Evolutionary conservation across 2,797 vertebrate genomes (phyloP).

Genomic region (Tarsius wallacei): DNA sequence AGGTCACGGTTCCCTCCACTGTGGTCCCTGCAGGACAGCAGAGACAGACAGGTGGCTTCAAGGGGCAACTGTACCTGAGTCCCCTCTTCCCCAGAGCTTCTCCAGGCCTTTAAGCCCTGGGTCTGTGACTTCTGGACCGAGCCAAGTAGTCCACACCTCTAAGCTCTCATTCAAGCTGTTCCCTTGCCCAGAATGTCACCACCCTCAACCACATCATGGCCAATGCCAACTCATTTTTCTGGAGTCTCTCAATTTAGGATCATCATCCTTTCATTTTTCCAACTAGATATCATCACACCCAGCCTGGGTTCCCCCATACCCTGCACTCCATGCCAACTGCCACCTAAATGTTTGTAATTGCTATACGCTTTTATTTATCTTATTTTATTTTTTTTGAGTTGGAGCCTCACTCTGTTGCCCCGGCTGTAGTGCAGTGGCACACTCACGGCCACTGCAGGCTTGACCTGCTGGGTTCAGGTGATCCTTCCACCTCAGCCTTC

Average conservation of each 20-base stretch:
- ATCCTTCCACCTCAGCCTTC: no score
- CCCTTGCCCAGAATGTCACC: neutral
- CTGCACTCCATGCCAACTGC: neutral
- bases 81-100: neutral
- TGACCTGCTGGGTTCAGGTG: no score
- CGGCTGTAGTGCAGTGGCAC: neutral
- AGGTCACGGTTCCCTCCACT: slow-evolving; percentile 96
- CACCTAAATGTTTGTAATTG: neutral
- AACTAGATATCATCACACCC: neutral
- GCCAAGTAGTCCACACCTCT: neutral
- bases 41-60: neutral
- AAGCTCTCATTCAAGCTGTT: neutral
- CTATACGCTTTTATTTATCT: no score
- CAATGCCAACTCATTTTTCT: neutral
- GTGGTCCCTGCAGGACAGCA: slow-evolving; percentile 93
- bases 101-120: neutral
- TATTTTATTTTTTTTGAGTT: neutral
- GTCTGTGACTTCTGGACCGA: neutral
- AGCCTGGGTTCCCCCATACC: neutral
- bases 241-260: neutral
- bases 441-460: no score
- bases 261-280: neutral
- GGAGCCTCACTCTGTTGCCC: neutral
- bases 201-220: neutral
- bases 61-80: neutral